A percentile compares a stretch with the other conserved stretches of the same genome.
Conservation (phyloP, 2,113 vertebrate genomes). For the Jaculus jaculus region DNA sequence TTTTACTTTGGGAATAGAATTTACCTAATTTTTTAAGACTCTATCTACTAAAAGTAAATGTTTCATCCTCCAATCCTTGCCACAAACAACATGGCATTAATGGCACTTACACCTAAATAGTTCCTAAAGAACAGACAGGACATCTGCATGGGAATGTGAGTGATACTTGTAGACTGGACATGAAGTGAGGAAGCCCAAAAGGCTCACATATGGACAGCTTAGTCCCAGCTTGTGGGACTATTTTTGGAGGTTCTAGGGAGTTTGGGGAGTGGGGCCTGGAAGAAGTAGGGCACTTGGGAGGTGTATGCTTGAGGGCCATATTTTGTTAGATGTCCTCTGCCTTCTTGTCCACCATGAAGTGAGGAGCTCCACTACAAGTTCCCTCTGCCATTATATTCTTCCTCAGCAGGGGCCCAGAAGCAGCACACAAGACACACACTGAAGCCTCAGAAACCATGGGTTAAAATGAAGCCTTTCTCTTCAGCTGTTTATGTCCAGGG, state of each 20-base stretch:
- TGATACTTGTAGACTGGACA: neutral
- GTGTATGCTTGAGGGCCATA: neutral
- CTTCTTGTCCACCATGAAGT: neutral
- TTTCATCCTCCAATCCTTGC: neutral
- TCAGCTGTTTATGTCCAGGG: neutral
- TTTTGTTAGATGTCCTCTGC: neutral
- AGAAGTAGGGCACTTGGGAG: neutral
- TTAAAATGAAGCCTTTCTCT: neutral
- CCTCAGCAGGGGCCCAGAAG: neutral
- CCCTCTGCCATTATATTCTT: neutral
- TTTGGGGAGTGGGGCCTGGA: neutral
- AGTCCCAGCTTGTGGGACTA: neutral
- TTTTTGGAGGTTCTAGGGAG: neutral
- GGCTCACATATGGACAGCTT: neutral
- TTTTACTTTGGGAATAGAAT: neutral
- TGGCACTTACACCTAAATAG: neutral
- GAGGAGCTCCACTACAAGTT: neutral
- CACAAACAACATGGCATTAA: neutral
- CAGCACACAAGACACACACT: neutral
- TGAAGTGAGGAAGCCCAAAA: no score
- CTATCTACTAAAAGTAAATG: slow-evolving; percentile 39
- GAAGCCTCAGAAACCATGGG: neutral
- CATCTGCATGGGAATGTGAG: neutral
- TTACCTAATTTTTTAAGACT: neutral
- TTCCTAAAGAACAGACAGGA: neutral